Base-by-base conservation (phyloP, 1,140 invertebrate species). In the Sesamia nonagrioides region DNA sequence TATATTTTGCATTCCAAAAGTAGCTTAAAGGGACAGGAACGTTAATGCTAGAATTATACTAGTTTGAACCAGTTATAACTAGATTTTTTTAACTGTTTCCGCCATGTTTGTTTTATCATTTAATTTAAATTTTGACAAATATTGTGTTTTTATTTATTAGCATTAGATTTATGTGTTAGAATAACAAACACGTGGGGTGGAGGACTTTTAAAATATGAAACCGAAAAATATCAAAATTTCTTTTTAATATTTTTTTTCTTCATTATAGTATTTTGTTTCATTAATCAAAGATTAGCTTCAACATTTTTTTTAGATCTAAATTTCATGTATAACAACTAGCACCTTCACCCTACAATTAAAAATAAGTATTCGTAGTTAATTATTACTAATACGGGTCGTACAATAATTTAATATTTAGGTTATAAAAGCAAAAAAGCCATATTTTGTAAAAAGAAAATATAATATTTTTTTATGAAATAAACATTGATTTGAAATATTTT, bases 331-430 rank as follows among this genome's bases (percentile, higher is more conserved):
- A 21, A 54, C 9, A 54, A 54, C 50, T 17, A 9, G n/a, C 18
- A 52, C 52, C 52, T 35, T 75, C 42, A 50, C 42, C 56, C 42
- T 50, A 48, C 21, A 61, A 61, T 9, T 21, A 11, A 66, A 40
- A 52, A 13, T 66, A 66, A 76, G 74, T 66, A 76, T 76, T 66
- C 54, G 52, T 17, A 18, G 5, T 54, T 54, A 54, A 54, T 54
- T 18, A 54, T 54, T 81, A 90, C 83, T 88, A 89, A 88, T 87
- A 91, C 89, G 89, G 89, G 89, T 91, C 89, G 83, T 88, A 89
- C 77, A 83, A 84, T 85, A 84, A 80, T 63, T 21, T 54, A 21
- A 71, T 35, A 80, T 79, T 63, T 61, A 71, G 69, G n/a, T 77
- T 33, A 50, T 18, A 27, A 68, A 50, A 66, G 40, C 69, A 79